phyloP scores from a whole-genome alignment of 2,113 vertebrate species.

The Lophius piscatorius region DNA sequence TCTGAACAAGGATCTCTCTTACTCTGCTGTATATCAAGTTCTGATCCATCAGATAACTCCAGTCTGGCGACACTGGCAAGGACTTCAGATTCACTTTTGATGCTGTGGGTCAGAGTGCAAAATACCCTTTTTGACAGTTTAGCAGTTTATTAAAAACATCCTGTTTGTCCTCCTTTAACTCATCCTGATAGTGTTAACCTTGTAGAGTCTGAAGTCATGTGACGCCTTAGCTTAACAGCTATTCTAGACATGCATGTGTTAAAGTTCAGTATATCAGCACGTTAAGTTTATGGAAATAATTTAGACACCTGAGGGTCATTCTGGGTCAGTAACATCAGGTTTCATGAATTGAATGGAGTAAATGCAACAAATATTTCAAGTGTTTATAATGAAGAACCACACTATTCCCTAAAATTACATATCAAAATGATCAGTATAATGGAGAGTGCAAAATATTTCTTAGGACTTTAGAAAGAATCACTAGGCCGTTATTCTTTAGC shows the following conservation, averaged over 20 bases:
- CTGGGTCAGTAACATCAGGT: no score
- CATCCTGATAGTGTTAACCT: background rate
- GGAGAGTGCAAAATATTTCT: background rate
- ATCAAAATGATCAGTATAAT: no score
- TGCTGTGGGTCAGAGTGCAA: no score
- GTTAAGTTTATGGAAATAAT: background rate
- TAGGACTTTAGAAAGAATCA: background rate
- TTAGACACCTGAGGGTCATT: no score
- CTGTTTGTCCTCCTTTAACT: background rate
- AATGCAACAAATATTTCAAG: no score
- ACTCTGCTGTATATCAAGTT: slow-evolving; percentile 7
- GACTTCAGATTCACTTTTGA: no score
- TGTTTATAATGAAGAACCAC: no score
- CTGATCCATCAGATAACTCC: slow-evolving; percentile 6
- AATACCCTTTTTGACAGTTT: background rate
- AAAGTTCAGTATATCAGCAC: background rate
- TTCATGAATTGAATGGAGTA: no score
- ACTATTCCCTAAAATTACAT: no score
- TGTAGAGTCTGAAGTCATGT: no score
- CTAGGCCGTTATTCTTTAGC: background rate
- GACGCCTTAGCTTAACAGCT: no score
- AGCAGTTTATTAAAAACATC: background rate
- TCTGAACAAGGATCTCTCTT: slow-evolving; percentile 13
- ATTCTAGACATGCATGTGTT: no score
- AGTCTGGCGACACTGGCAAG: background rate